Evolutionary conservation across 2,797 vertebrate species (phyloP).

Genomic region (Lerista edwardsae): DNA sequence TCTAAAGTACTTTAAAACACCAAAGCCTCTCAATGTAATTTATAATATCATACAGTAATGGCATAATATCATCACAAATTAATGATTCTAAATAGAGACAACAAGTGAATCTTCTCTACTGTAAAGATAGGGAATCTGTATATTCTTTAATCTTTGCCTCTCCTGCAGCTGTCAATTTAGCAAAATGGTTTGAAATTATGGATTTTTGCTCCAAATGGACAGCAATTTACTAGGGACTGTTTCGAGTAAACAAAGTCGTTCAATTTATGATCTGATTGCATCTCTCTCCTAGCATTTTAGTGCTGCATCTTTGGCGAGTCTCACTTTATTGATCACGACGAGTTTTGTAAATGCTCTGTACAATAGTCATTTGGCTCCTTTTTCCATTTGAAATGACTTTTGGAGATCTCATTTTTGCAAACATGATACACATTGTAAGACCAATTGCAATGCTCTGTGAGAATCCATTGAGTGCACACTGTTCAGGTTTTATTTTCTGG

Average conservation of each 20-base stretch:
- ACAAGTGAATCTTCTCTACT: constrained; percentile 55
- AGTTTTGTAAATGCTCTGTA: constrained; percentile 46
- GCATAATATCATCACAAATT: constrained; percentile 57
- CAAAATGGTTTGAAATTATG: constrained; percentile 66
- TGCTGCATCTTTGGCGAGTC: constrained; percentile 54
- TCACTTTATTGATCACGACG: constrained; percentile 60
- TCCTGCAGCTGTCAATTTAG: constrained; percentile 62
- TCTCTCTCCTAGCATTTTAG: constrained; percentile 49
- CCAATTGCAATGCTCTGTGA: neutral
- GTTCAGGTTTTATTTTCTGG: neutral
- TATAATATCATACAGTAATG: constrained; percentile 54
- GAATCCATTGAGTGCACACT: neutral
- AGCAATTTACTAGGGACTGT: constrained; percentile 61
- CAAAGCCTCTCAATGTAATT: constrained; percentile 49
- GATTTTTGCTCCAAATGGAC: constrained; percentile 58
- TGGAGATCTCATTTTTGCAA: constrained; percentile 24
- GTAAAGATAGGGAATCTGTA: constrained; percentile 51
- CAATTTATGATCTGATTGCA: constrained; percentile 57
- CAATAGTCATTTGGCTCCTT: neutral
- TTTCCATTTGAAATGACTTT: constrained; percentile 15
- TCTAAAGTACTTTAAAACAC: constrained; percentile 43
- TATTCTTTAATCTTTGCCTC: constrained; percentile 62
- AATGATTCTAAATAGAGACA: constrained; percentile 48
- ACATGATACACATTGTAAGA: neutral
- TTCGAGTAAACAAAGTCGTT: constrained; percentile 66